Evolutionary conservation across 2,888 invertebrate genomes (phyloP).

Genomic region (Hydropsyche betteni): DNA sequence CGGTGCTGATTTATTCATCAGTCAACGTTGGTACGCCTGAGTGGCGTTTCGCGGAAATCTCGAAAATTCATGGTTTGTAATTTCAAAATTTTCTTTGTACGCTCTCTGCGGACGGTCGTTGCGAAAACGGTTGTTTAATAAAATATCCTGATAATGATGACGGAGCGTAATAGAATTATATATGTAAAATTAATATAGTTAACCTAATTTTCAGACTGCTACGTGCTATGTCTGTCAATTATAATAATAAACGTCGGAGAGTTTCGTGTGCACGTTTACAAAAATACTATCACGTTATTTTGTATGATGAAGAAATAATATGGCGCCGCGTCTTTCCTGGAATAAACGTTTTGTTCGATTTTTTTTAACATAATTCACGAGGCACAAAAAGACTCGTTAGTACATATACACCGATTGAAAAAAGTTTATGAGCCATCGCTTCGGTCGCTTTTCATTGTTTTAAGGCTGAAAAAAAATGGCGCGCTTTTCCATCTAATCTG

Average conservation of each 20-base stretch:
- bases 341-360: no score
- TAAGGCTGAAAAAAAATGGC: background rate
- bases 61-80: background rate
- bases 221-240: slow-evolving; percentile 3
- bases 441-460: background rate
- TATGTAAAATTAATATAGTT: background rate
- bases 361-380: no score
- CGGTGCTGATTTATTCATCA: background rate
- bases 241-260: slow-evolving; percentile 16
- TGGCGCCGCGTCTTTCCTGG: no score
- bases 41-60: background rate
- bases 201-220: slow-evolving; percentile 7
- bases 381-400: no score
- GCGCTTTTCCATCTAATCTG: slow-evolving; percentile 3
- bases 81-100: background rate
- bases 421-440: background rate
- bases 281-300: no score
- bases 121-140: background rate
- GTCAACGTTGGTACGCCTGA: background rate
- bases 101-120: no score
- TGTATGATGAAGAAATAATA: no score
- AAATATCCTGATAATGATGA: background rate
- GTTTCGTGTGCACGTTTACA: slow-evolving; percentile 6
- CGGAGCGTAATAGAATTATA: background rate
- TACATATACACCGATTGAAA: no score